Evolutionary conservation across 2,797 vertebrate species (phyloP), one percentile per base, ranked within the genome.

Genomic region (Mus caroli): DNA sequence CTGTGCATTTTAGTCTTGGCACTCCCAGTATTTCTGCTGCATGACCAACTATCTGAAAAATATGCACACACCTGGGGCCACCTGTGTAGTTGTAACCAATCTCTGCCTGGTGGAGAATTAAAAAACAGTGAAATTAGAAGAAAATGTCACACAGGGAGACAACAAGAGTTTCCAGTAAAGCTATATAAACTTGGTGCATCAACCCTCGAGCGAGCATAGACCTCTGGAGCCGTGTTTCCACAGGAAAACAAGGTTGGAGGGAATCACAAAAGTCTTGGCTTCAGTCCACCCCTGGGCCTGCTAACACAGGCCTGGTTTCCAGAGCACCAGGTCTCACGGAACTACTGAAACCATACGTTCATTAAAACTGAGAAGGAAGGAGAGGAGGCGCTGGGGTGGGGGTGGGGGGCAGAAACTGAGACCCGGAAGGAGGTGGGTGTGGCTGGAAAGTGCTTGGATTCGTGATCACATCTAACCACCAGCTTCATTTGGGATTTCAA

Each of bases 181-280:
- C 56, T 82, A 79, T 6, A 83, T 20, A 90, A 84, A 88, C 75
- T 43, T 19, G 50, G 69, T 87, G 79, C 26, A 91, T 95, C 69
- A 93, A 87, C 43, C 93, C 96, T 97, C 40, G 37, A 94, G 92
- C 46, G 50, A 94, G 92, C 91, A 67, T 0, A 92, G 82, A 73
- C 82, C 64, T 90, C 64, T 69, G 50, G 69, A 86, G 89, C 69
- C 82, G 64, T 71, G 95, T 85, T 92, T 95, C 95, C 95, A 96
- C 85, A 91, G 87, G 92, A 97, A 94, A 93, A 87, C 5, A 52
- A 94, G 78, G 93, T 96, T 62, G 88, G 94, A 92, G 92, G 82
- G 80, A 92, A 46, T 91, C 94, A 83, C 92, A 64, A 37, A 95
- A 86, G 91, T 91, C 93, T 97, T 97, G 97, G 96, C 96, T 96